phyloP scores from a whole-genome alignment of 2,888 invertebrate genomes.

The Taphrorychus bicolor region DNA sequence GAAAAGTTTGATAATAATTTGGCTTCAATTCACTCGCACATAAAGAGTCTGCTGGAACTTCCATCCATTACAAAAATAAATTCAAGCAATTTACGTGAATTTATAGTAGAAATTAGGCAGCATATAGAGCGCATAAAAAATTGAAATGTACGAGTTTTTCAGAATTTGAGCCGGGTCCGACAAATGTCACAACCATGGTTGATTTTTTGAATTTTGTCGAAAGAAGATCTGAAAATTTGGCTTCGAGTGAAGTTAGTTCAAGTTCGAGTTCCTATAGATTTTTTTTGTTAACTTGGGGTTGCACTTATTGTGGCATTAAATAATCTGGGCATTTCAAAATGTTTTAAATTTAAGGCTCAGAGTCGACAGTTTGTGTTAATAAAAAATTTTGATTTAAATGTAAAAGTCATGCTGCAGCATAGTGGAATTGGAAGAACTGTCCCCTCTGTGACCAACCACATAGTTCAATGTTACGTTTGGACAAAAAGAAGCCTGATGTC shows the following conservation, averaged over 20 bases:
- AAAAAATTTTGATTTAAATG: neutral
- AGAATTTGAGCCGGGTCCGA: neutral
- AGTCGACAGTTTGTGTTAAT: neutral
- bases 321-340: neutral
- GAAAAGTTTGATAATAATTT: neutral
- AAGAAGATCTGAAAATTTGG: neutral
- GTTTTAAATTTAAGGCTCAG: neutral
- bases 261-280: too few species aligned
- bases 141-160: neutral
- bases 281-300: too few species aligned
- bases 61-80: too few species aligned
- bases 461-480: too few species aligned
- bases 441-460: too few species aligned
- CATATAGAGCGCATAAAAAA: neutral
- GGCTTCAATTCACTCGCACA: neutral
- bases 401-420: too few species aligned
- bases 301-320: too few species aligned
- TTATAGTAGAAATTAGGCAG: neutral
- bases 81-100: neutral
- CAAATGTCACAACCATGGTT: neutral
- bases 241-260: too few species aligned
- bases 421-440: too few species aligned
- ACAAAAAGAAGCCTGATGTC: too few species aligned
- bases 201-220: neutral
- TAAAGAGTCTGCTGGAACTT: neutral